A percentile compares a stretch with the other conserved stretches of the same genome.
phyloP scores from a whole-genome alignment of 2,797 vertebrate species.

The Ceyx erithaca region DNA sequence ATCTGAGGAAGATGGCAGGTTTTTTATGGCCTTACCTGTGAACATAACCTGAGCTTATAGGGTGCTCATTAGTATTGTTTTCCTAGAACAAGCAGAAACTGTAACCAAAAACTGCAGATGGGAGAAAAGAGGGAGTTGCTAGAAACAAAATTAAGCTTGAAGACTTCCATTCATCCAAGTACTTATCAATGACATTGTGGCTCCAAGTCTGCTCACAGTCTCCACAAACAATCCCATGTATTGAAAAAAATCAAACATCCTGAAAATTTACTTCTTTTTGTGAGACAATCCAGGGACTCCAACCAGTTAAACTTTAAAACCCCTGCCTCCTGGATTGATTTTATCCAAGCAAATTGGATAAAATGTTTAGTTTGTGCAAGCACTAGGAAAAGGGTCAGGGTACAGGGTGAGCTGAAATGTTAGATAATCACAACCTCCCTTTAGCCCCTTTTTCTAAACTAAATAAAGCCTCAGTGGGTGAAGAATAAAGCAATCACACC shows the following conservation, averaged over 20 bases:
- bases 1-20: background rate
- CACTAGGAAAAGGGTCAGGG: slow-evolving; percentile 3
- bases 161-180: background rate
- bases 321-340: background rate
- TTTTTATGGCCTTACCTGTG: background rate
- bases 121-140: background rate
- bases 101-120: background rate
- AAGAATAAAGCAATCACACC: slow-evolving; percentile 51
- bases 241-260: background rate
- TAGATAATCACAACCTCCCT: slow-evolving; percentile 43
- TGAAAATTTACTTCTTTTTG: background rate
- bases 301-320: background rate
- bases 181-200: background rate
- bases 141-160: background rate
- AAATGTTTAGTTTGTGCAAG: slow-evolving; percentile 26
- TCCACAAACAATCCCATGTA: background rate
- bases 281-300: background rate
- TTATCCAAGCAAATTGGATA: background rate
- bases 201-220: accelerated
- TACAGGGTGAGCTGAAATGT: slow-evolving; percentile 22
- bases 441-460: slow-evolving; percentile 43
- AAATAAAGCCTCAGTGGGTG: slow-evolving; percentile 46
- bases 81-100: background rate
- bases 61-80: background rate
- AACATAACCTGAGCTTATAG: background rate